These are phyloP conservation scores for Hydropsyche betteni DNA, from an alignment of 2,888 invertebrate genomes.

Conservation along the genomic window DNA sequence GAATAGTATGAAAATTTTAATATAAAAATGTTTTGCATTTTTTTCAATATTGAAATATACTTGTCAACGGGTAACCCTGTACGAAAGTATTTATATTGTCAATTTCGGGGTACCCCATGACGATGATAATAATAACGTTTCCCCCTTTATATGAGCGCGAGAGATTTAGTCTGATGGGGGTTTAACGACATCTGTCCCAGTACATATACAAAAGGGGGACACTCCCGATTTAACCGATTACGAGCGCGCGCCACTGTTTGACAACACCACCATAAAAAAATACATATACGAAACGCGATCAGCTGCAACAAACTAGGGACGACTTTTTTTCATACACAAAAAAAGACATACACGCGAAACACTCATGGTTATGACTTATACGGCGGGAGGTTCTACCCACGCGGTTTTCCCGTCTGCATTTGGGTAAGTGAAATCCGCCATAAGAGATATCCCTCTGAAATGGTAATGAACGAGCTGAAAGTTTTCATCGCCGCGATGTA, in stretches of 20 bases:
- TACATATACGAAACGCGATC: background rate
- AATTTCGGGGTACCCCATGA: constrained; percentile 9
- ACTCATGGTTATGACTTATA: too few species aligned
- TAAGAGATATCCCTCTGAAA: constrained; percentile 25
- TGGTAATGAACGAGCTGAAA: constrained; percentile 27
- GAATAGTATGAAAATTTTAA: too few species aligned
- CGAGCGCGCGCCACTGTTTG: constrained; percentile 28
- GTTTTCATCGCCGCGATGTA: constrained; percentile 9
- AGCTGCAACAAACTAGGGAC: too few species aligned
- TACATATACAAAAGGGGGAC: background rate
- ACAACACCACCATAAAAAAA: constrained; percentile 25
- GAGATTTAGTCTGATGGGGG: constrained; percentile 31
- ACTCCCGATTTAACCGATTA: constrained; percentile 26
- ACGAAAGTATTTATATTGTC: background rate
- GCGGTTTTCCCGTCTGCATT: background rate
- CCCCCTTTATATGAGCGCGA: constrained; percentile 7
- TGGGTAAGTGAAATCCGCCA: constrained; percentile 25
- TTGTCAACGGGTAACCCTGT: constrained; percentile 4
- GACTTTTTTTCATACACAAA: too few species aligned
- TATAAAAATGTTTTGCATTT: too few species aligned
- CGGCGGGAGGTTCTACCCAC: too few species aligned
- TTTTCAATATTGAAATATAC: too few species aligned
- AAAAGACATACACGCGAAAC: too few species aligned
- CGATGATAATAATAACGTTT: constrained; percentile 17
- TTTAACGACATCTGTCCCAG: constrained; percentile 29